Percentiles rank a stretch among this genome's conserved stretches.
Conservation (phyloP, 2,888 invertebrate genomes). For the Schizaphis graminum region DNA sequence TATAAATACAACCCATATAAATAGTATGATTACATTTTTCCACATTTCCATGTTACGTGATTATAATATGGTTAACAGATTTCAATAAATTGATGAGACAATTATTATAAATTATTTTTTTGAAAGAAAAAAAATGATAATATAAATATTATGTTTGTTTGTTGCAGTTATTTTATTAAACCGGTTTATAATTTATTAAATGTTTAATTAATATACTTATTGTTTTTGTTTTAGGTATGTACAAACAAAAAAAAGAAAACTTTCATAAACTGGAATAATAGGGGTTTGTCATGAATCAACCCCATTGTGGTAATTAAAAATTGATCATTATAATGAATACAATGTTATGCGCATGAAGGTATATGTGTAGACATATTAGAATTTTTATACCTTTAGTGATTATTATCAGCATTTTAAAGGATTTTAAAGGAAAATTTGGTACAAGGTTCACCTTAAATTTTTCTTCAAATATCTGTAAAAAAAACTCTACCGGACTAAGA, state of each 20-base stretch:
- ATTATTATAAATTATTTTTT: not conserved
- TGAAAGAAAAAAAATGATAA: not conserved
- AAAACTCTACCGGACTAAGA: too few relatives aligned
- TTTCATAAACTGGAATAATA: not conserved
- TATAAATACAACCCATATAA: not conserved
- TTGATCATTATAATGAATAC: not conserved
- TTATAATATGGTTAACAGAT: not conserved
- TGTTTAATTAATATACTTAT: not conserved
- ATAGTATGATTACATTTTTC: too few relatives aligned
- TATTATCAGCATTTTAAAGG: too few relatives aligned
- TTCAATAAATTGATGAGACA: not conserved
- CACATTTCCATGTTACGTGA: too few relatives aligned
- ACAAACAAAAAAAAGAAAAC: not conserved
- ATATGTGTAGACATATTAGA: not conserved
- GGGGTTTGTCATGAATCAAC: not conserved
- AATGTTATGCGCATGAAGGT: not conserved
- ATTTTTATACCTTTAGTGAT: not conserved
- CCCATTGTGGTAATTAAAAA: not conserved
- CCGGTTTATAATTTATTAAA: not conserved
- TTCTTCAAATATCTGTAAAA: too few relatives aligned
- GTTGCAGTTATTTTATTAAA: not conserved
- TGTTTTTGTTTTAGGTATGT: not conserved
- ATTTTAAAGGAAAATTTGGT: too few relatives aligned
- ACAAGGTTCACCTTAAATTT: too few relatives aligned
- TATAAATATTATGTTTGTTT: not conserved